Evolutionary conservation across 2,113 vertebrate species (phyloP), one percentile per base, ranked within the genome.

Genomic region (Coturnix japonica): DNA sequence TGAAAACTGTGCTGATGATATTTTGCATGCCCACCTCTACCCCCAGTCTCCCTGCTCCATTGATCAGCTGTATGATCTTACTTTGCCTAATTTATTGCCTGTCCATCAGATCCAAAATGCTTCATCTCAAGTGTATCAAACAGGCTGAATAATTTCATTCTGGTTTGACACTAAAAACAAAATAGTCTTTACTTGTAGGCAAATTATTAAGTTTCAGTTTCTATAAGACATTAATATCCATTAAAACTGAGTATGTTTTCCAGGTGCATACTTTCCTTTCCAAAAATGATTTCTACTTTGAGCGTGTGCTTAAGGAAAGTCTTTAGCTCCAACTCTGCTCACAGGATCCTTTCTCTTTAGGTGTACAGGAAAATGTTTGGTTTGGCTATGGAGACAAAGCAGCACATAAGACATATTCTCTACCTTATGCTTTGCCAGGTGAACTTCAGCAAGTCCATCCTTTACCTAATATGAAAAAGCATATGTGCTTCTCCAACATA

Each of bases 291-390:
- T 89, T 92, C 46, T 93, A 75, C 60, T 91, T 79, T 79, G 49
- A 91, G 51, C 33, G 18, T 76, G 19, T 67, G 65, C 88, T 94
- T 88, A 85, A 91, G 46, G 89, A 74, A 95, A 59, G 8, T n/a
- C 56, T 71, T 61, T 65, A 67, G 61, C 73, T 91, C 31, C 67
- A 89, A 25, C 46, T 81, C 61, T 86, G 31, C 72, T 91, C 80
- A 94, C 81, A 89, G 71, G 33, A 89, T 85, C 81, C 54, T 93
- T 95, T 95, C 89, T 91, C 89, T 91, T 94, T 94, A 93, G 89
- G 72, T 49, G 54, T 65, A 46, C 49, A 20, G 79, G 21, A 73
- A 66, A 79, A 49, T 89, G 75, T 95, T 95, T 94, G 44, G 84
- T 47, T 96, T 95, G 93, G 94, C 95, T 92, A 14, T 70, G 72